Evolutionary conservation across 2,888 invertebrate species (phyloP).

Genomic region (Molanna angustata): DNA sequence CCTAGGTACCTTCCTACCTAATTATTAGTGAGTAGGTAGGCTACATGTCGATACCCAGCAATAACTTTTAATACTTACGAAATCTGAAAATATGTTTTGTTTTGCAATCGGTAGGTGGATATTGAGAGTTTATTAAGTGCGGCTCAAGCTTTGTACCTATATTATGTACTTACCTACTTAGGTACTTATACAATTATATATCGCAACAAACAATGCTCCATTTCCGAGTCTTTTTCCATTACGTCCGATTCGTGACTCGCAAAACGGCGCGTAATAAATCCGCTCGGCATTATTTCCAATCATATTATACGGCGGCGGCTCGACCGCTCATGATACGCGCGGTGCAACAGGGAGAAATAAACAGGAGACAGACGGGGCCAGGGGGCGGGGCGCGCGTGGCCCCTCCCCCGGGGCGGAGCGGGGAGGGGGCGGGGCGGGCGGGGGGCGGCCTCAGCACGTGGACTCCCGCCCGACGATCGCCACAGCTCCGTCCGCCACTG

Average conservation of each 20-base stretch:
- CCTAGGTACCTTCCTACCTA: too few species aligned
- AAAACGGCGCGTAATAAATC: constrained; percentile 15
- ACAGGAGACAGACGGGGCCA: constrained; percentile 13
- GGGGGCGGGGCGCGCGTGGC: constrained; percentile 13
- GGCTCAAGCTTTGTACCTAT: too few species aligned
- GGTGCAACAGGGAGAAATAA: constrained; percentile 19
- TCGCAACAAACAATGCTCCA: too few species aligned
- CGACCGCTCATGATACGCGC: constrained; percentile 1
- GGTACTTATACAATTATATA: too few species aligned
- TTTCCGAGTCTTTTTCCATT: too few species aligned
- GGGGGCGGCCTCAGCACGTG: constrained; percentile 31
- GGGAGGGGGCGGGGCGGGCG: constrained; percentile 51
- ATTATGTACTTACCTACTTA: too few species aligned
- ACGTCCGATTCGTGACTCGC: constrained; percentile 15
- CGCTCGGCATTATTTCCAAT: constrained; percentile 19
- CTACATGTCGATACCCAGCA: too few species aligned
- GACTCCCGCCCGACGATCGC: constrained; percentile 19
- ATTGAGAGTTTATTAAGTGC: too few species aligned
- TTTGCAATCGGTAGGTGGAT: too few species aligned
- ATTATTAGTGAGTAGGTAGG: too few species aligned
- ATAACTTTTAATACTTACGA: too few species aligned
- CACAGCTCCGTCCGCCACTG: constrained; percentile 34
- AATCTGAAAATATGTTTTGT: too few species aligned
- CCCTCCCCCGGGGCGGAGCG: constrained; percentile 51
- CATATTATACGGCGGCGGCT: background rate